Conservation (phyloP, 2,797 vertebrate genomes). For the Pterois miles region DNA sequence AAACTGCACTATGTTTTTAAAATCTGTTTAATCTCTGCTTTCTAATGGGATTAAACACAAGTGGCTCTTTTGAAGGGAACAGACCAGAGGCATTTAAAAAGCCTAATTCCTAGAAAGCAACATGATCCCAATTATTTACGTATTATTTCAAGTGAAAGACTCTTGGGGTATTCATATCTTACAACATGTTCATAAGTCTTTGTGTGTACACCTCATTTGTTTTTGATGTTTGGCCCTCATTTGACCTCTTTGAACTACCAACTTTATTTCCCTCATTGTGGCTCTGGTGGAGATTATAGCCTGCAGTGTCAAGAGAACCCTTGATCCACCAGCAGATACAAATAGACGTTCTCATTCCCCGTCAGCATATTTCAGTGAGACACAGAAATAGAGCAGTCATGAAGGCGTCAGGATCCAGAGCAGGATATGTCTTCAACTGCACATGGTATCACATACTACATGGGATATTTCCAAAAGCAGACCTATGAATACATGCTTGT, state of each 20-base stretch:
- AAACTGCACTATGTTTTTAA: neutral
- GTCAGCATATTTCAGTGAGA: neutral
- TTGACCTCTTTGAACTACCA: neutral
- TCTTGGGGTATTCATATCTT: neutral
- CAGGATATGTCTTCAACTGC: neutral
- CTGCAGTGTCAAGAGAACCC: neutral
- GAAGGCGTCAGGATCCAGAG: conserved; percentile 2
- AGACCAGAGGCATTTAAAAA: neutral
- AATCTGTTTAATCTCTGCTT: neutral
- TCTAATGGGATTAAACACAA: neutral
- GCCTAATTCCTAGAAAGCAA: neutral
- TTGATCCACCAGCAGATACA: conserved; percentile 2
- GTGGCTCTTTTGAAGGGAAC: neutral
- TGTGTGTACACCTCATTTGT: neutral
- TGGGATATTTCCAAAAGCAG: neutral
- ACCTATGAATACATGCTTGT: neutral
- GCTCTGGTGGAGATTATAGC: neutral
- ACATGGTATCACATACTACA: neutral
- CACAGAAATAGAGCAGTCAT: conserved; percentile 13
- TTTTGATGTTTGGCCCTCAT: neutral
- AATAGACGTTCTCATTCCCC: conserved; percentile 13
- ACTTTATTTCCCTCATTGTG: neutral
- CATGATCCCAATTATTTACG: neutral
- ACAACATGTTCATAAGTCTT: neutral
- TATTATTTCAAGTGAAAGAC: neutral